Conservation (phyloP, 2,797 vertebrate species). For the Phrynocephalus forsythii region DNA sequence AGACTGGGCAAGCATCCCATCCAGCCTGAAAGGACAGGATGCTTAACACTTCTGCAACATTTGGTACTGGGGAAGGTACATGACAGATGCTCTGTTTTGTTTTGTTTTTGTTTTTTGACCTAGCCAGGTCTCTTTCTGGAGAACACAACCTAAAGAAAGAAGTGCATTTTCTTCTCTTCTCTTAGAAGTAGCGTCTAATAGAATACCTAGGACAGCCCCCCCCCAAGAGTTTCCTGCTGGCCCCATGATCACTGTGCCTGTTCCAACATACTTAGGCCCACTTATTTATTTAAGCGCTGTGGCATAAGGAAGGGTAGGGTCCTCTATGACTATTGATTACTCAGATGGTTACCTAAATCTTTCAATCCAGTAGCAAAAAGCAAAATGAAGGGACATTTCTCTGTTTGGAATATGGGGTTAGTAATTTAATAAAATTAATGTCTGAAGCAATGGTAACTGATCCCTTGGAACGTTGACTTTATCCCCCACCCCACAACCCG, state of each 20-base stretch:
- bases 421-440: too few species aligned
- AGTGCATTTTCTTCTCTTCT: neutral
- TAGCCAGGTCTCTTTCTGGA: neutral
- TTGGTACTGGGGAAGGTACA: neutral
- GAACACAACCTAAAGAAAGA: neutral
- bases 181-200: neutral
- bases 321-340: neutral
- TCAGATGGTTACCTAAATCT: neutral
- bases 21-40: too few species aligned
- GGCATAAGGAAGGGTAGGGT: neutral
- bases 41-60: neutral
- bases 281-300: neutral
- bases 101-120: too few species aligned
- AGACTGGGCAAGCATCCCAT: neutral
- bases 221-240: neutral
- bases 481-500: conserved; percentile 32
- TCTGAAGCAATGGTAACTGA: conserved; percentile 39
- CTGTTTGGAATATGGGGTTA: too few species aligned
- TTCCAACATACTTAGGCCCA: neutral
- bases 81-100: neutral
- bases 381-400: too few species aligned
- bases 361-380: neutral
- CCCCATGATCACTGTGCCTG: neutral
- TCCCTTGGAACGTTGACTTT: conserved; percentile 63
- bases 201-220: neutral